Evolutionary conservation across 2,797 vertebrate genomes (phyloP).

Genomic region (Microctenopoma stevenorrisi): DNA sequence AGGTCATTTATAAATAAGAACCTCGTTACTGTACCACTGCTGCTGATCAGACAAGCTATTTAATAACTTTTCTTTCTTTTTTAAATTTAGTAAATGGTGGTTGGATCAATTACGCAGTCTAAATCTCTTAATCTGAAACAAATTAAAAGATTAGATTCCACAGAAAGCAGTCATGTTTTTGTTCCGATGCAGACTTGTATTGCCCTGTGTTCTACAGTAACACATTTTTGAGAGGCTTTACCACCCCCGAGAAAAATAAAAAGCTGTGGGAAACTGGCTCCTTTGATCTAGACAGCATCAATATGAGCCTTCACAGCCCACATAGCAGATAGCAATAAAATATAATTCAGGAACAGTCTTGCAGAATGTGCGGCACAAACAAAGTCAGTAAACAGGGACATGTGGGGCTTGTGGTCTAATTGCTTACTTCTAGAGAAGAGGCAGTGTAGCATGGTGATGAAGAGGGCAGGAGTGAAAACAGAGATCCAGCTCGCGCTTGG

Average conservation of each 20-base stretch:
- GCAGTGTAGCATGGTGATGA: constrained; percentile 13
- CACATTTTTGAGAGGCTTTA: constrained; percentile 23
- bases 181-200: constrained; percentile 5
- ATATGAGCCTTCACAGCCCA: constrained; percentile 32
- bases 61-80: constrained; percentile 40
- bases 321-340: constrained; percentile 32
- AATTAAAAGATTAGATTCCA: constrained; percentile 15
- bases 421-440: constrained; percentile 16
- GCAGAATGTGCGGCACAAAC: constrained; percentile 28
- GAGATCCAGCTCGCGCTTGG: constrained; percentile 33
- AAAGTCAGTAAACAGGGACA: constrained; percentile 31
- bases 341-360: constrained; percentile 15
- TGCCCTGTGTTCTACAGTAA: background rate
- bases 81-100: constrained; percentile 40
- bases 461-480: constrained; percentile 33
- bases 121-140: constrained; percentile 31
- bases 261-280: constrained; percentile 28
- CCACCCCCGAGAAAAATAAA: constrained; percentile 24
- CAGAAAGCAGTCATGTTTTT: constrained; percentile 2
- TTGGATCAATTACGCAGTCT: constrained; percentile 5
- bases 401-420: constrained; percentile 26
- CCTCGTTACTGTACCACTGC: constrained; percentile 1
- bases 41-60: constrained; percentile 32
- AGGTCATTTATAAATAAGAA: constrained; percentile 36
- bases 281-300: constrained; percentile 43